A percentile compares a stretch with the other conserved stretches of the same genome.
phyloP scores from a whole-genome alignment of 1,140 invertebrate species.

The Lordiphosa stackelbergi region DNA sequence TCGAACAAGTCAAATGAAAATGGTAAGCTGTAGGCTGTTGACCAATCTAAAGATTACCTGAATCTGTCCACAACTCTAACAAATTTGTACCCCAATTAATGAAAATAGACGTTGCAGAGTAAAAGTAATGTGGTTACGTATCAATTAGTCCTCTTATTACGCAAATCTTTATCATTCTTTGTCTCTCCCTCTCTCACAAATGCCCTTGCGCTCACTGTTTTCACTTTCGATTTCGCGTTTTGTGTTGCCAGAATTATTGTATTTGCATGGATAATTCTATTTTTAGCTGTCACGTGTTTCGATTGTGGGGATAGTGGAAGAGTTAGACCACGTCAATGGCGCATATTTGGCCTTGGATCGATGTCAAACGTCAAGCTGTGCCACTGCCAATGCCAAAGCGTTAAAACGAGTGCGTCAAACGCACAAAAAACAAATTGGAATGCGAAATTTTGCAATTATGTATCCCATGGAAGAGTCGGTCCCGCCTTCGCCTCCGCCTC shows the following conservation, averaged over 20 bases:
- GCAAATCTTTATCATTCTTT: slow-evolving; percentile 28
- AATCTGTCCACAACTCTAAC: no score
- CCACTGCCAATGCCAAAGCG: slow-evolving; percentile 42
- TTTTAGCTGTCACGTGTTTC: slow-evolving; percentile 60
- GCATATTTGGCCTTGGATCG: slow-evolving; percentile 1
- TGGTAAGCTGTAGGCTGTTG: no score
- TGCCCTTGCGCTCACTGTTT: slow-evolving; percentile 26
- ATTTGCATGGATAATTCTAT: slow-evolving; percentile 46
- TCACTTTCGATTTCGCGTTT: slow-evolving; percentile 32
- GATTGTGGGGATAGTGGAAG: slow-evolving; percentile 15
- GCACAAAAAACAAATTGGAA: slow-evolving; percentile 28
- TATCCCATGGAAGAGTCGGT: slow-evolving; percentile 13
- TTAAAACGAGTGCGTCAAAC: slow-evolving; percentile 46
- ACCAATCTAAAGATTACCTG: no score
- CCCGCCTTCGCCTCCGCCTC: no score
- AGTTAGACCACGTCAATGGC: background rate
- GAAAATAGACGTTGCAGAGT: no score
- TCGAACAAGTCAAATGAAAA: no score
- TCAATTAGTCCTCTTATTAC: slow-evolving; percentile 1
- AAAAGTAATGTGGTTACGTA: no score
- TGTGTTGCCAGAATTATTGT: slow-evolving; percentile 14
- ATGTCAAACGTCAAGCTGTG: slow-evolving; percentile 28
- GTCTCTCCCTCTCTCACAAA: slow-evolving; percentile 1
- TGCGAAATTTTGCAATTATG: slow-evolving; percentile 41
- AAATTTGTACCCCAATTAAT: no score